Base-by-base conservation (phyloP, 2,113 vertebrate genomes). In the Prionailurus viverrinus region DNA sequence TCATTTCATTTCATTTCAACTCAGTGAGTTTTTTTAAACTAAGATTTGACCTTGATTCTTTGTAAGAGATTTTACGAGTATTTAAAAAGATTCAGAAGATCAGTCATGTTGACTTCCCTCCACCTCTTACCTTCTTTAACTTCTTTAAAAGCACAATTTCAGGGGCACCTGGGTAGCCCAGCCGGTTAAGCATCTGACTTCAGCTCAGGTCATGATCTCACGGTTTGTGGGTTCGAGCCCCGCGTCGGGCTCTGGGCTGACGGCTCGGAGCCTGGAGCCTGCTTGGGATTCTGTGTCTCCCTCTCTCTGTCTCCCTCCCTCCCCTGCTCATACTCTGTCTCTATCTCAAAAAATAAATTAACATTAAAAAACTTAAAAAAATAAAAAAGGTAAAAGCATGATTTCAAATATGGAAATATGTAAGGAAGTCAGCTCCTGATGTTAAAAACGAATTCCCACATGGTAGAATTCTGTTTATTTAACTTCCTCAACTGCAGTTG, bases 381-480 rank as follows among this genome's bases (percentile, higher is more conserved):
- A 45, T 45, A 9, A 45, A 45, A 45, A 45, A 45, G 45, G 45
- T 95, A 80, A 39, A 95, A 79, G 78, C 39, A 88, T 19, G 53
- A n/a, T 91, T 82, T 93, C 23, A 19, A 94, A 93, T 58, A 23
- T 95, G 85, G 45, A 45, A 91, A 95, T 31, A 87, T 33, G 0
- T 71, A 66, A 83, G n/a, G 61, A 92, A 84, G 58, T 91, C 27
- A 87, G 41, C 91, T 80, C 55, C 91, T 82, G 73, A 68, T 79
- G 58, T 88, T 91, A 74, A 27, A 93, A 87, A 90, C 27, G 53
- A 85, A 92, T 94, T 71, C 71, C 89, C 65, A 88, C 48, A 48
- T 89, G 61, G 82, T 81, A 76, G 61, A 94, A 87, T 74, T 31
- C 63, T 96, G 58, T 97, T 92, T 94, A 81, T 73, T 71, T 93